Evolutionary conservation across 2,113 vertebrate species (phyloP).

Genomic region (Boulengeromyrus knoepffleri): DNA sequence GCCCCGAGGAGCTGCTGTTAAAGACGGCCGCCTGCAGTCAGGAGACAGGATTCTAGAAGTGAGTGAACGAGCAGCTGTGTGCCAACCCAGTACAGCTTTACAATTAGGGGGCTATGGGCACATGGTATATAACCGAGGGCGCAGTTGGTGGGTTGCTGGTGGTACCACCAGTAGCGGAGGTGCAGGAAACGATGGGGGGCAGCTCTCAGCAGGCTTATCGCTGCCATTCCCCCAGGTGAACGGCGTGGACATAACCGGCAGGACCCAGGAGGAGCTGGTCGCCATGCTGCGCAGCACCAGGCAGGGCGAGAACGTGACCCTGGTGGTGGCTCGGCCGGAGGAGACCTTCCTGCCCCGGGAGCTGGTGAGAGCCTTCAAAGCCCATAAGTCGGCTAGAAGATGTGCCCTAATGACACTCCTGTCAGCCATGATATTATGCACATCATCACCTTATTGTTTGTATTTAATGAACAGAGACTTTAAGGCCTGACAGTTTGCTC

Average conservation of each 20-base stretch:
- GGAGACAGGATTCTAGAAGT: slow-evolving; percentile 96
- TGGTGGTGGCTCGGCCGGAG: slow-evolving; percentile 81
- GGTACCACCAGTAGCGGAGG: background rate
- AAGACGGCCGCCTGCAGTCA: slow-evolving; percentile 89
- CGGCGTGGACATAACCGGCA: slow-evolving; percentile 75
- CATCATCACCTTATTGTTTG: background rate
- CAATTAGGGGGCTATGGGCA: background rate
- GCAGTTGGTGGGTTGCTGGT: background rate
- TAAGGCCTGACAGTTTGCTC: background rate
- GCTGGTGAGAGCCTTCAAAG: slow-evolving; percentile 70
- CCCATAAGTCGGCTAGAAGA: background rate
- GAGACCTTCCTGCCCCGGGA: slow-evolving; percentile 85
- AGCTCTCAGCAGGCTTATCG: background rate
- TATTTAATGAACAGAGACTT: background rate
- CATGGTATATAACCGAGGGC: background rate
- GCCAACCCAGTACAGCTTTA: background rate
- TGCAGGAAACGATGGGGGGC: background rate
- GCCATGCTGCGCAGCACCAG: slow-evolving; percentile 87
- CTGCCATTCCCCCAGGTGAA: slow-evolving; percentile 69
- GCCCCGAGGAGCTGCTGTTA: slow-evolving; percentile 86
- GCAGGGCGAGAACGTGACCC: slow-evolving; percentile 78
- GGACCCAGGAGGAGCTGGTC: slow-evolving; percentile 88
- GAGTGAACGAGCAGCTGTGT: slow-evolving; percentile 22
- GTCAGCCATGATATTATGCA: background rate
- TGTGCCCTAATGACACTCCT: background rate